Evolutionary conservation across 92 coral and sea anemone genomes (phyloP), one percentile per base, ranked within the genome.

Genomic region (Parazoanthus atlanticus): DNA sequence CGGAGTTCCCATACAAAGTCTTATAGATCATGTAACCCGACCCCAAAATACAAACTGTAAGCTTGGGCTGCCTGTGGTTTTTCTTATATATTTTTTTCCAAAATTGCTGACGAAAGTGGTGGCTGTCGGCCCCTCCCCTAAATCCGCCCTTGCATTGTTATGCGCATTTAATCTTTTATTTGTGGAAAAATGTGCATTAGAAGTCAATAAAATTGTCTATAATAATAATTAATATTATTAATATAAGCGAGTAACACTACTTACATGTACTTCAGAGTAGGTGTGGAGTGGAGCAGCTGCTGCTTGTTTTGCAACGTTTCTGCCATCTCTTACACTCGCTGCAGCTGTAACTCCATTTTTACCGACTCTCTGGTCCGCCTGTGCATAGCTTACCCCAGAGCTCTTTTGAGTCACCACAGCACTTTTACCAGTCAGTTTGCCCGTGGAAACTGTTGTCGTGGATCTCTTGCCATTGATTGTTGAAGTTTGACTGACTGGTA

Each of bases 251-350:
- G 17, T 9, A 8, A 9, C 16, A 25, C 13, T 69, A 84, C 87
- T 84, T 46, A 84, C 87, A 70, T 15, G 86, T 26, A 38, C 34
- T 82, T 49, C 75, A 82, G 75, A 19, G 76, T 8, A 25, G 38
- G 28, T 66, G 58, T 5, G 33, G 70, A 28, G 26, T 84, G 87
- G 23, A 47, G 30, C 41, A 11, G 87, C n/a, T 34, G 66, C 28
- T 31, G 54, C 1, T 46, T 46, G 65, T 15, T 29, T 43, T 28
- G 21, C 10, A 84, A 74, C 28, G 29, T 70, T 43, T 29, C 40
- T 49, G 25, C 41, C 26, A 47, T 69, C 78, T 69, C 38, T 46
- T 36, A 28, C 38, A 46, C 1, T 46, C 25, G 26, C 43, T 43
- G 78, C 38, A 17, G 2, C 29, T 70, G 78, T 43, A 13, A 3